These are phyloP conservation scores for Hiodon alosoides DNA, from an alignment of 2,113 vertebrate species.

Conservation along the genomic window DNA sequence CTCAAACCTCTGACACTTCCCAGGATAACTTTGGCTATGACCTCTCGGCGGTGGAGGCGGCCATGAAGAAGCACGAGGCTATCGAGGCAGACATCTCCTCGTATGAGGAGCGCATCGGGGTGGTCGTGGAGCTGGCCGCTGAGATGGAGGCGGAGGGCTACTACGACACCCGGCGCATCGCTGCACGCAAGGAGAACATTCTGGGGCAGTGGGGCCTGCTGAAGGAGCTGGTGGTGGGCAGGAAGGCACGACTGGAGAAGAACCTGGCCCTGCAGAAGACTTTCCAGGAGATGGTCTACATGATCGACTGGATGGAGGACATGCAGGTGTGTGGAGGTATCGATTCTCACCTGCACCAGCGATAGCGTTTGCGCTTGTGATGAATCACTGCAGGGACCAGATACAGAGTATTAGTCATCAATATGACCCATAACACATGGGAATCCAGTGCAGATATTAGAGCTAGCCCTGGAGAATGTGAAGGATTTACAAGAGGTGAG, in stretches of 20 bases:
- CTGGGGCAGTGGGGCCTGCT: constrained; percentile 85
- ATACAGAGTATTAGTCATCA: neutral
- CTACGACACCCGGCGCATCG: constrained; percentile 78
- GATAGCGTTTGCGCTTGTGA: neutral
- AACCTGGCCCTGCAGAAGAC: constrained; percentile 87
- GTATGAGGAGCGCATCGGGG: constrained; percentile 85
- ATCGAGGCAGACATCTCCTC: constrained; percentile 93
- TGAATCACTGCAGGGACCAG: no score
- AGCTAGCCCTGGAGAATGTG: neutral
- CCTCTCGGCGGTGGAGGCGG: constrained; percentile 85
- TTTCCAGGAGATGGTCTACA: constrained; percentile 98
- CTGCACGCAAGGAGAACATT: constrained; percentile 85
- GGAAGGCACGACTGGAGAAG: constrained; percentile 79
- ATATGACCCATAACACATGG: neutral
- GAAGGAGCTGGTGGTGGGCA: constrained; percentile 73
- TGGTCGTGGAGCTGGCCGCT: constrained; percentile 74
- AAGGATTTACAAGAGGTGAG: neutral
- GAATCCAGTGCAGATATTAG: neutral
- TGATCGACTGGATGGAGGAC: constrained; percentile 99
- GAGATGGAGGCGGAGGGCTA: constrained; percentile 85
- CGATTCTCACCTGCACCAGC: neutral
- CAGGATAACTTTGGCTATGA: constrained; percentile 96
- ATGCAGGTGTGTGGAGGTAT: constrained; percentile 70
- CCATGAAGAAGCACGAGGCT: constrained; percentile 97
- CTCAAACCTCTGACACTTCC: neutral